Conservation (phyloP, 2,888 invertebrate species). For the Liodrosophila aerea region DNA sequence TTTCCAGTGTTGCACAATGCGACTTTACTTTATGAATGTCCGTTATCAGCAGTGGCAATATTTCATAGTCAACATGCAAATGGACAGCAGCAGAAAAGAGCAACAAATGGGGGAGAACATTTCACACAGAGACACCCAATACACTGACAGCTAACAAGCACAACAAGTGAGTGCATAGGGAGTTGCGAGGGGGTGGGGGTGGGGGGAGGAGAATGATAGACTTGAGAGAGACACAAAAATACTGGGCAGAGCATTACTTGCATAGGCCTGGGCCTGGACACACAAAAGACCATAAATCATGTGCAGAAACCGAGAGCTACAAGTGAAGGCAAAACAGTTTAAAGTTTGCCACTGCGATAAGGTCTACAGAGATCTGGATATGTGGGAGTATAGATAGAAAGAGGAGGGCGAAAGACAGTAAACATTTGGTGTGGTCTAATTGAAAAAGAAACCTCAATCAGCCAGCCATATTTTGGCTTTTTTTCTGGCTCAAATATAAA, state of each 20-base stretch:
- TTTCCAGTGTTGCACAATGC: too few species aligned
- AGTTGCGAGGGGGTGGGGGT: too few species aligned
- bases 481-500: not conserved
- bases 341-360: slow-evolving; percentile 8
- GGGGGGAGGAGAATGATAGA: too few species aligned
- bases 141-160: slow-evolving; percentile 35
- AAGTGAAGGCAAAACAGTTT: not conserved
- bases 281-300: slow-evolving; percentile 26
- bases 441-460: slow-evolving; percentile 35
- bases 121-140: slow-evolving; percentile 21
- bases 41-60: slow-evolving; percentile 1
- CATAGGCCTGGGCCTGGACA: slow-evolving; percentile 34
- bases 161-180: slow-evolving; percentile 27
- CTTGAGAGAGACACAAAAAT: slow-evolving; percentile 33
- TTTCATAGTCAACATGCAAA: slow-evolving; percentile 6
- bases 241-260: slow-evolving; percentile 30
- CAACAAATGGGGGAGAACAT: slow-evolving; percentile 31
- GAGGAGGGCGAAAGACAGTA: slow-evolving; percentile 9
- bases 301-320: slow-evolving; percentile 18
- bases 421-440: slow-evolving; percentile 31
- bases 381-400: not conserved
- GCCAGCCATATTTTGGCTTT: slow-evolving; percentile 19
- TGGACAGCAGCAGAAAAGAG: slow-evolving; percentile 1
- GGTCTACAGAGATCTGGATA: slow-evolving; percentile 3
- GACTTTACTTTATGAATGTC: not conserved